These are phyloP conservation scores for Aurelia sp. DNA, from an alignment of 30 jellyfish, hydroid and myxozoan genomes.

Conservation along the genomic window DNA sequence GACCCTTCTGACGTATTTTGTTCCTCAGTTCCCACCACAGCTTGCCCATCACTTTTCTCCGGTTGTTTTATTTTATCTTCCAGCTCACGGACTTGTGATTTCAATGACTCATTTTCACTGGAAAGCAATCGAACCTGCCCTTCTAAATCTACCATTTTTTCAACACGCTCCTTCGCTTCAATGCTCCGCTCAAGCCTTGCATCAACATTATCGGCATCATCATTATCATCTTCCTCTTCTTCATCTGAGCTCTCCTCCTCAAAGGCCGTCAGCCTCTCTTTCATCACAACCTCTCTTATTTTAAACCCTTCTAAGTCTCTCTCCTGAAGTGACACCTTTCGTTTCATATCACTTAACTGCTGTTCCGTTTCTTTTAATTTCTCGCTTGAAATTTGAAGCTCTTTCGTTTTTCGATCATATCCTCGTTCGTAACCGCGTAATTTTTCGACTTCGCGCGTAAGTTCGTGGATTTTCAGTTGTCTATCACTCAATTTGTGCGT, in stretches of 20 bases:
- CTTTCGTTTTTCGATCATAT: slow-evolving; percentile 83
- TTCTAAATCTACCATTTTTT: slow-evolving; percentile 81
- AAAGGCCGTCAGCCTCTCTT: slow-evolving; percentile 88
- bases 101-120: slow-evolving; percentile 71
- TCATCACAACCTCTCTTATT: slow-evolving; percentile 93
- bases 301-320: slow-evolving; percentile 88
- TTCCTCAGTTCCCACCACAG: background rate
- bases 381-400: slow-evolving; percentile 73
- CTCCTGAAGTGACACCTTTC: slow-evolving; percentile 65
- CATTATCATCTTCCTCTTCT: slow-evolving; percentile 72
- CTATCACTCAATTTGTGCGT: slow-evolving; percentile 98
- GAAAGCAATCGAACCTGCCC: slow-evolving; percentile 71
- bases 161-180: slow-evolving; percentile 84
- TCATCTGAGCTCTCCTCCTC: slow-evolving; percentile 91
- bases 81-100: slow-evolving; percentile 2
- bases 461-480: slow-evolving; percentile 94
- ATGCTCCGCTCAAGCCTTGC: slow-evolving; percentile 76
- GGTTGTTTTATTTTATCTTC: slow-evolving; percentile 32
- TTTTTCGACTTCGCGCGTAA: slow-evolving; percentile 92
- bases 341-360: slow-evolving; percentile 71
- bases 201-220: slow-evolving; percentile 64
- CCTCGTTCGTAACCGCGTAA: slow-evolving; percentile 84
- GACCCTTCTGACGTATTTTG: slow-evolving; percentile 25
- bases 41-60: too few species aligned
- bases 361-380: slow-evolving; percentile 64